These are phyloP conservation scores for Lepidocolaptes lacrymiger DNA, from an alignment of 2,797 vertebrate genomes.

Conservation along the genomic window DNA sequence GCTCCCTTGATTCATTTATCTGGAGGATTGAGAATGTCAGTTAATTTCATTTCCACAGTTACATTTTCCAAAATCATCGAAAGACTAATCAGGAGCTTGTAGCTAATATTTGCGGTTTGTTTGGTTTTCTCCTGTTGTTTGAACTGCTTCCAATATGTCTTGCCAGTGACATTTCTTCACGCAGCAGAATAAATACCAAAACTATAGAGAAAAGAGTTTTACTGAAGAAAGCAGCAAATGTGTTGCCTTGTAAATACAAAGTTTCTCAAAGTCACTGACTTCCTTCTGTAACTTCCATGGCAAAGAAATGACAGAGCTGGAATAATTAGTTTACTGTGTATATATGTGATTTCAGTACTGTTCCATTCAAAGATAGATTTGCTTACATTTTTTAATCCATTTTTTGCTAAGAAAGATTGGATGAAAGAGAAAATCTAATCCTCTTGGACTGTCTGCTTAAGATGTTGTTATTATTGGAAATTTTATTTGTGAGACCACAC, in stretches of 20 bases:
- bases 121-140: constrained; percentile 60
- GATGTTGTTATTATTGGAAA: neutral
- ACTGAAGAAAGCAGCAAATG: neutral
- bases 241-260: neutral
- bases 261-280: neutral
- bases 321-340: neutral
- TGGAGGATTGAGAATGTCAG: constrained; percentile 20
- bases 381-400: neutral
- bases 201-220: neutral
- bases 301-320: neutral
- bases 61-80: constrained; percentile 47
- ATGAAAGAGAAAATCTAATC: neutral
- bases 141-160: constrained; percentile 44
- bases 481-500: neutral
- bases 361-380: neutral
- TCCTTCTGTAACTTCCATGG: neutral
- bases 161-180: constrained; percentile 57
- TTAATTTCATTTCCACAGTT: constrained; percentile 48
- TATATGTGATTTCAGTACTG: neutral
- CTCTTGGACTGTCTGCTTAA: neutral
- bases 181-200: constrained; percentile 45
- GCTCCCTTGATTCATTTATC: constrained; percentile 46
- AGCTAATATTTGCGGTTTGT: constrained; percentile 49
- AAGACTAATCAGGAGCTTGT: constrained; percentile 55
- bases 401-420: neutral